phyloP scores from a whole-genome alignment of 2,113 vertebrate species.

The Bombycilla garrulus region DNA sequence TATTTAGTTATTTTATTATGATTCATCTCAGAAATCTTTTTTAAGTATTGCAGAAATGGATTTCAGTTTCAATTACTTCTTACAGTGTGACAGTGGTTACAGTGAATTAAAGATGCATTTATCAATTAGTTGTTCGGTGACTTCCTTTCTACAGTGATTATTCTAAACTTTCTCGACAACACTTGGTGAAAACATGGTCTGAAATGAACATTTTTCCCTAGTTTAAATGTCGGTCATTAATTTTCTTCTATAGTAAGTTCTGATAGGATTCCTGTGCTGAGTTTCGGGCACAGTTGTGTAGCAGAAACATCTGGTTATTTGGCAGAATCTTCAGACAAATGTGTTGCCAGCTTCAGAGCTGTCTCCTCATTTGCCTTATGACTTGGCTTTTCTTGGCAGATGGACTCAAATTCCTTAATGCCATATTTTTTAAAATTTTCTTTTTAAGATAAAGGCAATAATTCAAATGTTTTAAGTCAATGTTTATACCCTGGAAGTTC shows the following conservation, averaged over 20 bases:
- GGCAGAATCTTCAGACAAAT: conserved; percentile 42
- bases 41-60: neutral
- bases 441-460: neutral
- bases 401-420: neutral
- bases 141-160: neutral
- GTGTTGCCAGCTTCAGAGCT: conserved; percentile 9
- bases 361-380: conserved; percentile 25
- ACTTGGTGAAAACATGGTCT: neutral
- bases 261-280: conserved; percentile 24
- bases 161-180: neutral
- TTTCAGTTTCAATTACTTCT: neutral
- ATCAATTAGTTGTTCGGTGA: neutral
- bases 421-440: neutral
- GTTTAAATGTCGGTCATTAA: neutral
- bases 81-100: neutral
- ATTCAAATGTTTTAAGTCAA: neutral
- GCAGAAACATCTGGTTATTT: conserved; percentile 36
- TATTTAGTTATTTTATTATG: neutral
- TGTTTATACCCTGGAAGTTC: neutral
- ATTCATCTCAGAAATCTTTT: neutral
- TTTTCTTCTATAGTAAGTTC: neutral
- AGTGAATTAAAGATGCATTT: neutral
- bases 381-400: conserved; percentile 25
- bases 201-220: neutral
- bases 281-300: neutral